Conservation (phyloP, 1,140 invertebrate genomes). For the Drosophila pruinosa region DNA sequence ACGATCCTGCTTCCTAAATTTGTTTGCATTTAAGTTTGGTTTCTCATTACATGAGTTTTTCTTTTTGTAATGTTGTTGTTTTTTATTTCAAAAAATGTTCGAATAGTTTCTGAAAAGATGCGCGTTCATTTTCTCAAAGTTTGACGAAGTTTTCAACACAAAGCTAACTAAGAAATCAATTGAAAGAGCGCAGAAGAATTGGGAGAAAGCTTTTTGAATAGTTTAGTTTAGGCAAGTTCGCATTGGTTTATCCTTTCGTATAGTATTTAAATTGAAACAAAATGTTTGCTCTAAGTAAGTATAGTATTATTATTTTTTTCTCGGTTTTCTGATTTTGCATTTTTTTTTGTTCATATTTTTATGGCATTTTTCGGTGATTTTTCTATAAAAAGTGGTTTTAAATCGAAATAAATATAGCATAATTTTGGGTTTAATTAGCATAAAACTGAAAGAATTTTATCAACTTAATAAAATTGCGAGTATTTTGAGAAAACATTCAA, state of each 20-base stretch:
- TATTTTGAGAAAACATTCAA: slow-evolving; percentile 43
- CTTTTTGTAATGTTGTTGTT: slow-evolving; percentile 48
- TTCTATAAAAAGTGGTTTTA: slow-evolving; percentile 8
- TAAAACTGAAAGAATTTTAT: background rate
- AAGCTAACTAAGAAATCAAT: slow-evolving; percentile 41
- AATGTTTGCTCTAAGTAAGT: slow-evolving; percentile 4
- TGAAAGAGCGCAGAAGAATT: slow-evolving; percentile 56
- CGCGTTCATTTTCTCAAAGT: slow-evolving; percentile 73
- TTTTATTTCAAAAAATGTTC: background rate
- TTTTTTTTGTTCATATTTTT: slow-evolving; percentile 33
- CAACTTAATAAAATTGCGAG: slow-evolving; percentile 26
- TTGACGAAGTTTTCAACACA: slow-evolving; percentile 51
- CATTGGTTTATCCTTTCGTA: slow-evolving; percentile 6
- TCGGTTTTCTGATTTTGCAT: slow-evolving; percentile 15
- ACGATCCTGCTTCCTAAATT: slow-evolving; percentile 82
- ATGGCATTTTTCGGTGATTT: slow-evolving; percentile 7
- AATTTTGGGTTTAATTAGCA: background rate
- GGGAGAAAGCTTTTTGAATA: slow-evolving; percentile 33
- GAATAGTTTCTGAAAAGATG: slow-evolving; percentile 48
- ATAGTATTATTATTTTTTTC: slow-evolving; percentile 6
- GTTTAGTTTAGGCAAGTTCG: slow-evolving; percentile 45
- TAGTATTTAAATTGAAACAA: background rate
- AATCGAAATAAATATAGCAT: slow-evolving; percentile 1
- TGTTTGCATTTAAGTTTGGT: slow-evolving; percentile 45
- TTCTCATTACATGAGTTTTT: slow-evolving; percentile 43